phyloP scores from a whole-genome alignment of 2,113 vertebrate species.

The Phylloscopus whistleri region DNA sequence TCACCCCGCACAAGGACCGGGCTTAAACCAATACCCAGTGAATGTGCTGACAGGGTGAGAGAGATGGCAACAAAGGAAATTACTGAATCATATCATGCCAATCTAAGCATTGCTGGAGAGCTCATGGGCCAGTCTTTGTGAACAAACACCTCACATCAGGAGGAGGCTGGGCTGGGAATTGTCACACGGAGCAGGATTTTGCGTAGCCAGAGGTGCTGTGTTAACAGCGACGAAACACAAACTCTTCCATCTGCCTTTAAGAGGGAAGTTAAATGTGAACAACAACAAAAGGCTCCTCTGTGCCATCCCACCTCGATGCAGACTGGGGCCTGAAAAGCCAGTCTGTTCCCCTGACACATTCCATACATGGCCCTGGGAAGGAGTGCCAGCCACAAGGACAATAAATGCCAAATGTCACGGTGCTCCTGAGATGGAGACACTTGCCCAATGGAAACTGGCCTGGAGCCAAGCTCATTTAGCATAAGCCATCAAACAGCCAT shows the following conservation, averaged over 20 bases:
- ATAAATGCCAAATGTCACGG: conserved; percentile 29
- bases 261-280: neutral
- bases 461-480: conserved; percentile 50
- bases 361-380: neutral
- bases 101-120: neutral
- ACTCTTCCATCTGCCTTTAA: neutral
- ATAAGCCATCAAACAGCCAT: conserved; percentile 26
- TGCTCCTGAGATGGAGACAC: conserved; percentile 10
- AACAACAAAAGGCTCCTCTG: neutral
- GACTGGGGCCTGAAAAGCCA: neutral
- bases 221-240: neutral
- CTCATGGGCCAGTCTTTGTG: neutral
- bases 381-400: conserved; percentile 19
- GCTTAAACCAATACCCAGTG: neutral
- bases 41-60: conserved; percentile 12
- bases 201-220: neutral
- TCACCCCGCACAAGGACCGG: neutral
- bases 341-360: conserved; percentile 27
- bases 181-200: neutral
- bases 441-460: conserved; percentile 46
- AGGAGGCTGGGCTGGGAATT: neutral
- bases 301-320: neutral
- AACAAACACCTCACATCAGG: neutral
- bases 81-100: neutral
- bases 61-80: conserved; percentile 14